These are phyloP conservation scores for Cephalopachus bancanus DNA, from an alignment of 2,797 vertebrate genomes.

Conservation along the genomic window DNA sequence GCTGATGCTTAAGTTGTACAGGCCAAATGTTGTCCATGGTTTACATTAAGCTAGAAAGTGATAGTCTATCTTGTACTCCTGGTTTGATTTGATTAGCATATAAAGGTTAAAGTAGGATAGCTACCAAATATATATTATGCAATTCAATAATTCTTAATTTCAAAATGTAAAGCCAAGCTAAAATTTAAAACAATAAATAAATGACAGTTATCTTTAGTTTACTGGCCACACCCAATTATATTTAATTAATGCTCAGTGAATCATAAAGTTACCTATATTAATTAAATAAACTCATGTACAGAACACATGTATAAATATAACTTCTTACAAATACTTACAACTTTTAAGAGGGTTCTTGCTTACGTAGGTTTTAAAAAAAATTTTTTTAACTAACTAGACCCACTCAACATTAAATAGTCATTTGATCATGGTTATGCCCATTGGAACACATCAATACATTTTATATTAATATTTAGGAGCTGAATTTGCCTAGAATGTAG, in stretches of 20 bases:
- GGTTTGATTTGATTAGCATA: neutral
- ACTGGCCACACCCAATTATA: constrained; percentile 68
- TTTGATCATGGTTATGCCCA: neutral
- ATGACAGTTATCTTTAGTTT: constrained; percentile 69
- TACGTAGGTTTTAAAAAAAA: neutral
- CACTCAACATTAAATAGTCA: neutral
- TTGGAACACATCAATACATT: constrained; percentile 1
- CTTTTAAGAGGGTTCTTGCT: neutral
- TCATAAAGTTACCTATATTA: constrained; percentile 65
- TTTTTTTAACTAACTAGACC: constrained; percentile 31
- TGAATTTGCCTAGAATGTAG: neutral
- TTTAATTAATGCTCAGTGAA: constrained; percentile 79
- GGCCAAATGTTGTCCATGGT: neutral
- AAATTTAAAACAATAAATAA: neutral
- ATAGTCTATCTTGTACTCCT: neutral
- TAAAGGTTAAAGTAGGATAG: constrained; percentile 26
- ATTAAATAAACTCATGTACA: constrained; percentile 56
- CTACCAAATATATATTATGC: neutral
- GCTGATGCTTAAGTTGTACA: neutral
- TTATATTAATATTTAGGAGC: neutral
- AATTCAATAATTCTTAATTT: constrained; percentile 61
- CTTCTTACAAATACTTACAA: neutral
- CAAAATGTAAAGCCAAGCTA: constrained; percentile 22
- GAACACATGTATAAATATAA: constrained; percentile 8
- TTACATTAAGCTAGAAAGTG: neutral